Conservation (phyloP, 2,797 vertebrate species). For the Sarcophilus harrisii region DNA sequence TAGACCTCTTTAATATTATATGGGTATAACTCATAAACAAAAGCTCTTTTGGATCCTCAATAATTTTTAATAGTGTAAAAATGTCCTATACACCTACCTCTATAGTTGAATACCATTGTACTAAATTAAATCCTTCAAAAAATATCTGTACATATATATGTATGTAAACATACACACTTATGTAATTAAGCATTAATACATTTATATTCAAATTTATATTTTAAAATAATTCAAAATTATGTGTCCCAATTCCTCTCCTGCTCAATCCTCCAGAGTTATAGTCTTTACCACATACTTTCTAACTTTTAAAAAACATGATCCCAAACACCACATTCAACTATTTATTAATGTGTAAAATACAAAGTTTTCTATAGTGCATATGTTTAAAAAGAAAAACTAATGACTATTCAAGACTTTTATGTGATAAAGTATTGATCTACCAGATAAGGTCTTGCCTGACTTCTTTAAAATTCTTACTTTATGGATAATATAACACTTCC, state of each 20-base stretch:
- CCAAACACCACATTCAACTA: background rate
- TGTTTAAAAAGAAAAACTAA: background rate
- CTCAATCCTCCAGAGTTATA: background rate
- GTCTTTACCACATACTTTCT: background rate
- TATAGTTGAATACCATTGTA: background rate
- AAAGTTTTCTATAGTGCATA: background rate
- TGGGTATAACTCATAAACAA: background rate
- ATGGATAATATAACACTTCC: background rate
- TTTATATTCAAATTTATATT: background rate
- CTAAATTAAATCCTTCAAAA: background rate
- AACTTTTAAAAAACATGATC: background rate
- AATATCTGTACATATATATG: background rate
- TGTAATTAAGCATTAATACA: background rate
- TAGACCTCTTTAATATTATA: background rate
- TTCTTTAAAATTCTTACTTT: background rate
- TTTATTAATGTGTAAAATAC: background rate
- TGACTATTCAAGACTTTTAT: background rate
- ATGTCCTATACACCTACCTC: background rate
- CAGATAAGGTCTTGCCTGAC: background rate
- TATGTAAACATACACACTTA: background rate
- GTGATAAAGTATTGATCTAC: background rate
- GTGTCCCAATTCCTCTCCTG: background rate
- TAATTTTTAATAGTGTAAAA: background rate
- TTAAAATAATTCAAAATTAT: background rate
- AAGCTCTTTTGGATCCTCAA: background rate